Conservation (phyloP, 2,797 vertebrate species). For the Helicolenus hilgendorfi region DNA sequence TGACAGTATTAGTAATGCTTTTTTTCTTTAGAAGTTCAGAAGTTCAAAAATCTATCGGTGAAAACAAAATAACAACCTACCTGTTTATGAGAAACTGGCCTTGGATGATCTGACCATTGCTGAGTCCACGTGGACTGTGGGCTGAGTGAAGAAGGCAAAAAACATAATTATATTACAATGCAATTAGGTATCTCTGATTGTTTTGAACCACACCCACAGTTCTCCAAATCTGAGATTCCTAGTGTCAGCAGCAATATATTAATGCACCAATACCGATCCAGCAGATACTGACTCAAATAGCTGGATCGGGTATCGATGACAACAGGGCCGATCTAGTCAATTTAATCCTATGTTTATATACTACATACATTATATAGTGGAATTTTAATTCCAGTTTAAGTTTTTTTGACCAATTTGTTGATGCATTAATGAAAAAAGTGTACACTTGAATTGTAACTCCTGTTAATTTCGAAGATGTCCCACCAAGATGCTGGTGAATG, state of each 20-base stretch:
- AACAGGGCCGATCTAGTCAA: no score
- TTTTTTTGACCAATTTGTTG: no score
- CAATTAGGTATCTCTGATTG: background rate
- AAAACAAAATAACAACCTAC: constrained; percentile 65
- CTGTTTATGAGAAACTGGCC: constrained; percentile 83
- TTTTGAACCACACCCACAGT: background rate
- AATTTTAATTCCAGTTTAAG: no score
- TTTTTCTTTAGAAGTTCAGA: background rate
- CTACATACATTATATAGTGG: no score
- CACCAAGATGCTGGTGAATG: no score
- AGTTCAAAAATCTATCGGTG: background rate
- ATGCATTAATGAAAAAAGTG: no score
- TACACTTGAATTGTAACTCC: no score
- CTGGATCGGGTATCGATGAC: fast-evolving
- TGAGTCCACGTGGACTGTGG: constrained; percentile 81
- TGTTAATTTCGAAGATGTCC: no score
- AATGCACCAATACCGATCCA: no score
- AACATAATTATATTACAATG: background rate
- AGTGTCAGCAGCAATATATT: background rate
- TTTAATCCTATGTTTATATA: no score
- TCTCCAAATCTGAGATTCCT: background rate
- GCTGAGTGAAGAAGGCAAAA: constrained; percentile 75
- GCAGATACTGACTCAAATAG: no score
- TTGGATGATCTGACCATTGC: constrained; percentile 88
- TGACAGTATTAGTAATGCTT: background rate